Evolutionary conservation across 2,113 vertebrate genomes (phyloP).

Genomic region (Myotis yumanensis): DNA sequence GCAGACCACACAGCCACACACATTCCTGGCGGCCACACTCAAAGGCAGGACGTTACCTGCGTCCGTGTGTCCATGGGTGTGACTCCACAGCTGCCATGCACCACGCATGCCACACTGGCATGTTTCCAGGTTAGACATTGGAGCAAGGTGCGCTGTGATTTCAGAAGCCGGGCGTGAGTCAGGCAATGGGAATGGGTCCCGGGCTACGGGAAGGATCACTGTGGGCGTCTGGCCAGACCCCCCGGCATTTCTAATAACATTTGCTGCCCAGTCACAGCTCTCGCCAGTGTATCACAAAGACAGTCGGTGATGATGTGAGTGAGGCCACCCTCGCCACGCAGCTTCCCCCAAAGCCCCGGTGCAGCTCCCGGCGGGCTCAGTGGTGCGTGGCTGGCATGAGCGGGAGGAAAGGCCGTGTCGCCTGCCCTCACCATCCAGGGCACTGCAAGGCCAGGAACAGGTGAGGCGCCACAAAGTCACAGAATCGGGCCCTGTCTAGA

Average conservation of each 20-base stretch:
- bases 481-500: not conserved
- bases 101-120: fast-evolving
- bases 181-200: fast-evolving
- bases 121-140: not conserved
- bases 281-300: not conserved
- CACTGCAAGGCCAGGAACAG: not conserved
- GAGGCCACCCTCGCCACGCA: not conserved
- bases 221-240: not conserved
- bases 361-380: not conserved
- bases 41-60: not conserved
- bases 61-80: fast-evolving
- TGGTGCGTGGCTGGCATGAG: not conserved
- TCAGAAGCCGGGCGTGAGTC: not conserved
- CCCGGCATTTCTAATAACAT: not conserved
- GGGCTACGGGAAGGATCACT: not conserved
- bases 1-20: not conserved
- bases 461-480: no score
- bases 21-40: not conserved
- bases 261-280: not conserved
- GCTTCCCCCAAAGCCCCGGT: not conserved
- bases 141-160: not conserved
- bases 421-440: not conserved
- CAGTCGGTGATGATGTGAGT: not conserved
- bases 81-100: not conserved
- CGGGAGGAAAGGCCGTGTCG: fast-evolving